Base-by-base conservation (phyloP, 2,113 vertebrate genomes). In the Sinocyclocheilus grahami region DNA sequence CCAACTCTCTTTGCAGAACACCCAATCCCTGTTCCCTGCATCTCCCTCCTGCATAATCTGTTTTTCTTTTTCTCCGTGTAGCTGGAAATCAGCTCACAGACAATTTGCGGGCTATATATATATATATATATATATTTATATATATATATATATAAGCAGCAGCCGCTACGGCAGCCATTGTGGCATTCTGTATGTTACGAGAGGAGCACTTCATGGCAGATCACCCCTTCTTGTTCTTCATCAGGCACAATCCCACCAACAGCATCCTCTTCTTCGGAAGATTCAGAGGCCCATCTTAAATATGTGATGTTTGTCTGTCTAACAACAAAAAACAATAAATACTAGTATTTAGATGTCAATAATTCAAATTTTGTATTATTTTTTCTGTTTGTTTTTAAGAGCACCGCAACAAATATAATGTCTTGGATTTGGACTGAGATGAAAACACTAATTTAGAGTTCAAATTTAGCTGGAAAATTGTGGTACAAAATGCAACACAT, bases 191-290 rank as follows among this genome's bases (percentile, higher is more conserved):
- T 84, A 93, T 96, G 95, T 0, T 82, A 3, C 27, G 87, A 0
- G 95, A 96, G 87, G 94, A 96, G 82, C 86, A 92, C 81, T 98
- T 99, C 89, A 92, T 11, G 0, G 97, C 94, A 0, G 94, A 99
- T 86, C 97, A 97, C 79, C 97, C 98, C 13, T 99, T 99, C 92
- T 82, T 99, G 62, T 99, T 98, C 93, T 94, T 96, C 83, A 97
- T 99, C 89, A 93, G 92, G 62, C 96, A 99, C 90, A 97, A 97
- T 12, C 89, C 93, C 98, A 97, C 78, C 97, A 91, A 89, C 9
- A 95, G 67, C 88, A 92, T 98, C 72, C 92, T 98, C 20, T 99
- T 99, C 91, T 27, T 97, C 0, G 98, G 97, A 63, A 95, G 94
- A 85, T 93, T 92, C 8, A 85, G 92, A 63, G 91, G 90, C 85